Conservation (phyloP, 2,797 vertebrate genomes). For the Enteromius unitaeniatus region DNA sequence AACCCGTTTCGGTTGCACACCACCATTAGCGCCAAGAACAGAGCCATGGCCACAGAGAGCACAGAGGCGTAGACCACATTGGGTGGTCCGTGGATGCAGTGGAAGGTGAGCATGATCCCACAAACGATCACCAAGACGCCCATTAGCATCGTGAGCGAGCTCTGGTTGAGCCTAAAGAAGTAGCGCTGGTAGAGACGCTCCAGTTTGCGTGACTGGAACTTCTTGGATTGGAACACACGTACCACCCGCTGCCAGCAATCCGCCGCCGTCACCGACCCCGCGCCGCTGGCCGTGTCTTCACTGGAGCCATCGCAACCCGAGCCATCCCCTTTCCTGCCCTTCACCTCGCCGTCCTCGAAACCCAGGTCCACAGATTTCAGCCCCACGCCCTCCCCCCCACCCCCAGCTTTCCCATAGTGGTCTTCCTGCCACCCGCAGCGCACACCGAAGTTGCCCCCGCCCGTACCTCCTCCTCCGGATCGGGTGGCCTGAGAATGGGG, state of each 20-base stretch:
- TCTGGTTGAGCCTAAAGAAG: slow-evolving; percentile 98
- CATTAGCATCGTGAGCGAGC: slow-evolving; percentile 96
- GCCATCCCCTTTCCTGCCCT: slow-evolving; percentile 73
- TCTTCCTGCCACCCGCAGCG: slow-evolving; percentile 95
- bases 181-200: slow-evolving; percentile 97
- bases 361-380: slow-evolving; percentile 87
- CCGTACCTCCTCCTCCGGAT: slow-evolving; percentile 70
- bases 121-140: slow-evolving; percentile 91
- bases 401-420: slow-evolving; percentile 86
- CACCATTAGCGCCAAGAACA: slow-evolving; percentile 92
- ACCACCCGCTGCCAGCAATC: slow-evolving; percentile 87
- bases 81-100: slow-evolving; percentile 83
- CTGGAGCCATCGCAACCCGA: slow-evolving; percentile 64
- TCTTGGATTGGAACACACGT: slow-evolving; percentile 93
- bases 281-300: slow-evolving; percentile 71
- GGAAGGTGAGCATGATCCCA: slow-evolving; percentile 91
- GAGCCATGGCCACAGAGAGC: slow-evolving; percentile 84
- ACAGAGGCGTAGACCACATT: slow-evolving; percentile 81
- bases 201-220: slow-evolving; percentile 94
- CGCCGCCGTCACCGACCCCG: slow-evolving; percentile 68
- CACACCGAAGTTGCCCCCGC: slow-evolving; percentile 77
- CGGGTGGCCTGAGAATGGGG: slow-evolving; percentile 77
- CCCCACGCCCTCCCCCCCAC: slow-evolving; percentile 81
- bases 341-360: slow-evolving; percentile 86
- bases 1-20: slow-evolving; percentile 95